Evolutionary conservation across 2,113 vertebrate species (phyloP).

Genomic region (Tyto alba): DNA sequence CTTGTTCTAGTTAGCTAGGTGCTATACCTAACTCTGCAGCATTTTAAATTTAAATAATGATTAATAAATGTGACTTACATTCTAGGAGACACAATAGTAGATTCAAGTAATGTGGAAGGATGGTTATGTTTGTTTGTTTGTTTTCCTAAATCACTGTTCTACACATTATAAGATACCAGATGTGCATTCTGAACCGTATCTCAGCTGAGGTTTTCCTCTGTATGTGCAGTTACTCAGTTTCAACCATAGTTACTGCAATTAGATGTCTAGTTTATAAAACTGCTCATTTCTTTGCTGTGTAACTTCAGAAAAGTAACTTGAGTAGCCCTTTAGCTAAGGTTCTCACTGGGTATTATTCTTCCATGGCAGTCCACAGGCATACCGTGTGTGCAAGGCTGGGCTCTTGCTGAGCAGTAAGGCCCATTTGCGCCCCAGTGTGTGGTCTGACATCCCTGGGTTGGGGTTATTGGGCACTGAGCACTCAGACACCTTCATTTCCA

Average conservation of each 20-base stretch:
- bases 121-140: not conserved
- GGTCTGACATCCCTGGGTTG: not conserved
- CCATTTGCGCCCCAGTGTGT: fast-evolving
- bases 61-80: not conserved
- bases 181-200: fast-evolving
- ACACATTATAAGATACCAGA: not conserved
- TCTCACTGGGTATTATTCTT: not conserved
- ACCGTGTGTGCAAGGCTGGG: not conserved
- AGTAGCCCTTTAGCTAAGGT: not conserved
- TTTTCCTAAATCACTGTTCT: not conserved
- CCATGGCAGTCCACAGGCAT: not conserved
- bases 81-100: not conserved
- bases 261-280: not conserved
- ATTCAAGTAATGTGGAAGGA: not conserved
- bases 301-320: not conserved
- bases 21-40: not conserved
- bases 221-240: fast-evolving
- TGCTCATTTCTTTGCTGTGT: not conserved
- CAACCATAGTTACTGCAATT: not conserved
- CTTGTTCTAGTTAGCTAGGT: not conserved
- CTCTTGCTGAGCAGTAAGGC: not conserved
- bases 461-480: fast-evolving
- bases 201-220: not conserved
- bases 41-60: not conserved
- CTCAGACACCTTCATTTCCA: not conserved